Base-by-base conservation (phyloP, 2,113 vertebrate genomes). In the Peucedramus taeniatus region DNA sequence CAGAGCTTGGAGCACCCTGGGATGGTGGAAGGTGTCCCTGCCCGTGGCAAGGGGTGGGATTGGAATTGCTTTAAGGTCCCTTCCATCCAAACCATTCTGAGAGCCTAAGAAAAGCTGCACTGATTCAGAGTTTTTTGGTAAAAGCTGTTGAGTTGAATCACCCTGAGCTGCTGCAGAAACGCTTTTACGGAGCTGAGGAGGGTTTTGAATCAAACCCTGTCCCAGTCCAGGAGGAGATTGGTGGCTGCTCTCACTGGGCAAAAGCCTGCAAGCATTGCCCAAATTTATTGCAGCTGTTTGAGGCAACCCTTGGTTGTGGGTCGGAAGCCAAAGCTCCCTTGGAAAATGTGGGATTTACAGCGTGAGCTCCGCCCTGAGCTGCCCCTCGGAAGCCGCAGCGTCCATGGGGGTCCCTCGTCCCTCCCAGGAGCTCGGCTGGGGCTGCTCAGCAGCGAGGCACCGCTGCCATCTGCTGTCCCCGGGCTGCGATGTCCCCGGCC, bases 401-500 rank as follows among this genome's bases (percentile, higher is more conserved):
- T 1, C 3, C 6, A 0, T 4, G 21, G 1, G n/a, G 20, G 4
- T 12, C 13, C 21, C 63, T 26, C 8, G 10, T 6, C 51, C 17
- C 23, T 4, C 4, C 4, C 15, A 3, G 78, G 31, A 23, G 78
- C 13, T 9, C 42, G 3, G 54, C 74, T 16, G 17, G 57, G 81
- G 39, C 47, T 5, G 1, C 33, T 15, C 33, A 65, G 50, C 89
- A 11, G 74, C 59, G 7, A 23, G 63, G 10, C 92, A 15, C 1
- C 31, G 76, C 80, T 87, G 96, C 96, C 96, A 72, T 15, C 94
- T 91, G 31, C 59, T 31, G 86, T 80, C 83, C 87, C 78, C 45
- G 37, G 18, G 60, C 86, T 13, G 71, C 31, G 50, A 0, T 75
- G 82, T 0, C 70, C 24, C 79, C 20, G 40, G 15, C 26, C 37